Evolutionary conservation across 2,888 invertebrate genomes (phyloP), one percentile per base, ranked within the genome.

Genomic region (Polydrusus cervinus): DNA sequence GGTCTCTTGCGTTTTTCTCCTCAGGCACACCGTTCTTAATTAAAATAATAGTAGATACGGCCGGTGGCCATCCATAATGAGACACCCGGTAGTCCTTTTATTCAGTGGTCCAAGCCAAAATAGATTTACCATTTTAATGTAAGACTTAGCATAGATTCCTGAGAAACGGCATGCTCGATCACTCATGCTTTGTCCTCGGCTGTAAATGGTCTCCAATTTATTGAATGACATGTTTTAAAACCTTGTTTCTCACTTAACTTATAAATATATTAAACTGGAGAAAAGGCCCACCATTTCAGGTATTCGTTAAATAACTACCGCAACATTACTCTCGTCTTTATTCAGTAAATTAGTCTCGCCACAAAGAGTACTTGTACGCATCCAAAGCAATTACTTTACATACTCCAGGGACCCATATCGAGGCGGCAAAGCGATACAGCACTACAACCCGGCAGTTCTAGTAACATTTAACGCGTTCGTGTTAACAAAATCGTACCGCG

Each of bases 391-490:
- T 75, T 75, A 75, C 61, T 68, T 62, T 47, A 61, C 40, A 57
- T 71, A 75, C 75, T 71, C 71, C 43, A 49, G 68, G 68, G 75
- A 71, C 66, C 75, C 61, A 67, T 75, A 75, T 75, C 71, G 67
- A 71, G 53, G 62, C 66, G 60, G 47, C 43, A 11, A 51, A 43
- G n/a, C 9, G 25, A n/a, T n/a, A n/a, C n/a, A 55, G 57, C 57
- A 57, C 67, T 49, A 70, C 70, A 60, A 66, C 62, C 68, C 75
- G 75, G 75, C 75, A 75, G 75, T 76, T 76, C 73, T 73, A 61
- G 73, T 76, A 73, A 76, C 76, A 76, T 76, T 76, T 76, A 73
- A 72, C 57, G 55, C 69, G 76, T 55, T 72, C 76, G 73, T 76
- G 76, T 76, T 73, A 69, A 76, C 76, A 76, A 76, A 76, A 76